Evolutionary conservation across 2,888 invertebrate species (phyloP).

Genomic region (Vanessa cardui): DNA sequence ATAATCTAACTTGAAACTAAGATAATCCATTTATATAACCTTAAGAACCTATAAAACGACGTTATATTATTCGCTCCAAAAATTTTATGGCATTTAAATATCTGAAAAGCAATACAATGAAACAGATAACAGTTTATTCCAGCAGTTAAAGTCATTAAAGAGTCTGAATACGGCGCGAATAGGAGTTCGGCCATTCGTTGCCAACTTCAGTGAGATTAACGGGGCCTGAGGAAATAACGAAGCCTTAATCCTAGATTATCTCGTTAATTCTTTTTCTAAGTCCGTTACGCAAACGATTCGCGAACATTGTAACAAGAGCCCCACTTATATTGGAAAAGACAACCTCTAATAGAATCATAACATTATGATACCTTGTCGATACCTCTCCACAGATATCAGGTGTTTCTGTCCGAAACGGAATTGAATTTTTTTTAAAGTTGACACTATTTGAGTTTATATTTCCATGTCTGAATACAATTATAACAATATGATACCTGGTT

Average conservation of each 20-base stretch:
- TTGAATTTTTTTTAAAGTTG: too few relatives aligned
- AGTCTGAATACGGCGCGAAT: constrained; percentile 11
- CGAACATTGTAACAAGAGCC: not conserved
- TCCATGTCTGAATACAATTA: too few relatives aligned
- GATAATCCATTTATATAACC: not conserved
- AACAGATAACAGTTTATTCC: constrained; percentile 18
- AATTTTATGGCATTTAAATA: constrained; percentile 6
- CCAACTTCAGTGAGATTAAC: constrained; percentile 6
- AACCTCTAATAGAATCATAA: not conserved
- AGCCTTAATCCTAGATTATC: constrained; percentile 7
- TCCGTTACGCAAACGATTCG: constrained; percentile 2
- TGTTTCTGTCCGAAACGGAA: too few relatives aligned
- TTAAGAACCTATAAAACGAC: not conserved
- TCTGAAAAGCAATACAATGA: not conserved
- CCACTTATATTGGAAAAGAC: not conserved
- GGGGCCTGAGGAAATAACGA: constrained; percentile 12
- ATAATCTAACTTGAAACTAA: not conserved
- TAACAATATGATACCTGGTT: not conserved
- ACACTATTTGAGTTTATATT: too few relatives aligned
- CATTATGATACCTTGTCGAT: not conserved
- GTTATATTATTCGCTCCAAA: not conserved
- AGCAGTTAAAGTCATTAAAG: constrained; percentile 24
- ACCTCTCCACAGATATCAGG: too few relatives aligned
- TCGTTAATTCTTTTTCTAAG: constrained; percentile 9
- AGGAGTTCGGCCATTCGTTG: constrained; percentile 9